Percentiles rank a stretch among this genome's conserved stretches.
These are phyloP conservation scores for Cylindroiulus punctatus DNA, from an alignment of 2,888 invertebrate genomes.

Conservation along the genomic window DNA sequence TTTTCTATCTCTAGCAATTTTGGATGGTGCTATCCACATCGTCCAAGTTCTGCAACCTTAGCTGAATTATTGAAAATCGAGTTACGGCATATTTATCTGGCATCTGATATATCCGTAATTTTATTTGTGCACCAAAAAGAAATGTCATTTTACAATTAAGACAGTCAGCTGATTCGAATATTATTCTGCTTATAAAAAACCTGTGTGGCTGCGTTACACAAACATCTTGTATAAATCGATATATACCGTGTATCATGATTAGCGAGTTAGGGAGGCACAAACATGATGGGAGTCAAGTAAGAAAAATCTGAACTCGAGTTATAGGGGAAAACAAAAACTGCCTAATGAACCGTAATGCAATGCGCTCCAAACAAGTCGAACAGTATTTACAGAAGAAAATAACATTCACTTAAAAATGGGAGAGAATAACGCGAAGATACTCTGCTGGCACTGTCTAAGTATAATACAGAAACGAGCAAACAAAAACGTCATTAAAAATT, in stretches of 20 bases:
- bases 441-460: slow-evolving; percentile 2
- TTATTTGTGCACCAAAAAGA: slow-evolving; percentile 26
- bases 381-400: slow-evolving; percentile 26
- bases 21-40: slow-evolving; percentile 90
- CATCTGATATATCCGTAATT: slow-evolving; percentile 32
- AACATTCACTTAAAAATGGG: neutral
- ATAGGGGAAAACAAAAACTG: neutral
- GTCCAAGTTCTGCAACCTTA: no score
- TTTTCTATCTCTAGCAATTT: no score
- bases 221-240: slow-evolving; percentile 32
- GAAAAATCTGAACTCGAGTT: no score
- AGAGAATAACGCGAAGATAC: neutral
- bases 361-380: neutral
- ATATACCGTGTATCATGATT: neutral
- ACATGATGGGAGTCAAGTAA: neutral
- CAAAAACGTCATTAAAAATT: slow-evolving; percentile 16
- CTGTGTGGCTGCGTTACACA: slow-evolving; percentile 17
- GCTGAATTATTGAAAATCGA: no score
- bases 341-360: neutral
- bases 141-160: slow-evolving; percentile 27
- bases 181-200: slow-evolving; percentile 30
- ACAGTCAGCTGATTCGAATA: slow-evolving; percentile 2
- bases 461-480: neutral
- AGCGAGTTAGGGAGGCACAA: neutral
- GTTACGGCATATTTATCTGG: neutral